A percentile compares a stretch with the other conserved stretches of the same genome.
phyloP scores from a whole-genome alignment of 2,888 invertebrate species.

The Idaea aversata region DNA sequence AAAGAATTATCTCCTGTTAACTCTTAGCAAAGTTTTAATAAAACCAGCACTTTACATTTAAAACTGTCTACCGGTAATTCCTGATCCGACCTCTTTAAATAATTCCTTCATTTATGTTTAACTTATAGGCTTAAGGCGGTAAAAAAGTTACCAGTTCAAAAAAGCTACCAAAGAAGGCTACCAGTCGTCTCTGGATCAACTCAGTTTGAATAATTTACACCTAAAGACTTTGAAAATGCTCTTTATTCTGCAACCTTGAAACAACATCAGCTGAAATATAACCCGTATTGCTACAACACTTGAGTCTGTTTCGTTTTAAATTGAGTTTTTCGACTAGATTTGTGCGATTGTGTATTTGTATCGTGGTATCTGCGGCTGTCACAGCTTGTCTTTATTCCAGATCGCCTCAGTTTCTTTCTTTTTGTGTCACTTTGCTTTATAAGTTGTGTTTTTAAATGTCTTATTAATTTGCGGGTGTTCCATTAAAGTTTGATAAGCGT shows the following conservation, averaged over 20 bases:
- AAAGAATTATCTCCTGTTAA: neutral
- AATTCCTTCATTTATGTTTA: slow-evolving; percentile 67
- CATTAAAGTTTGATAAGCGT: slow-evolving; percentile 25
- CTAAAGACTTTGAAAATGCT: slow-evolving; percentile 63
- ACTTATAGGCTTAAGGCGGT: slow-evolving; percentile 60
- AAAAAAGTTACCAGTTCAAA: slow-evolving; percentile 47
- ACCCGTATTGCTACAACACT: slow-evolving; percentile 27
- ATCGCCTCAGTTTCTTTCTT: slow-evolving; percentile 58
- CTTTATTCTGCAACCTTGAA: slow-evolving; percentile 38
- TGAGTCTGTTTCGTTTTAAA: slow-evolving; percentile 30
- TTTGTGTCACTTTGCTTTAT: slow-evolving; percentile 51
- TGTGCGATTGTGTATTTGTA: slow-evolving; percentile 36
- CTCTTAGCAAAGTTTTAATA: neutral
- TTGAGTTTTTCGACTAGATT: slow-evolving; percentile 23
- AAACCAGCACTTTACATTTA: slow-evolving; percentile 44
- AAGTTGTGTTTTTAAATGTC: slow-evolving; percentile 54
- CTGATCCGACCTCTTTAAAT: slow-evolving; percentile 56
- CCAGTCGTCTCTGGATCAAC: slow-evolving; percentile 61
- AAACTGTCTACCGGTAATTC: slow-evolving; percentile 54
- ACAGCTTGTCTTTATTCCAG: slow-evolving; percentile 56
- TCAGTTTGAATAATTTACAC: slow-evolving; percentile 76
- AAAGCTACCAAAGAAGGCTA: slow-evolving; percentile 50
- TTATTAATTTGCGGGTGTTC: slow-evolving; percentile 52
- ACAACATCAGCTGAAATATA: slow-evolving; percentile 11
- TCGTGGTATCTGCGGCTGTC: slow-evolving; percentile 58